Evolutionary conservation across 2,888 invertebrate species (phyloP), one percentile per base, ranked within the genome.

Genomic region (Anagyrus pseudococci): DNA sequence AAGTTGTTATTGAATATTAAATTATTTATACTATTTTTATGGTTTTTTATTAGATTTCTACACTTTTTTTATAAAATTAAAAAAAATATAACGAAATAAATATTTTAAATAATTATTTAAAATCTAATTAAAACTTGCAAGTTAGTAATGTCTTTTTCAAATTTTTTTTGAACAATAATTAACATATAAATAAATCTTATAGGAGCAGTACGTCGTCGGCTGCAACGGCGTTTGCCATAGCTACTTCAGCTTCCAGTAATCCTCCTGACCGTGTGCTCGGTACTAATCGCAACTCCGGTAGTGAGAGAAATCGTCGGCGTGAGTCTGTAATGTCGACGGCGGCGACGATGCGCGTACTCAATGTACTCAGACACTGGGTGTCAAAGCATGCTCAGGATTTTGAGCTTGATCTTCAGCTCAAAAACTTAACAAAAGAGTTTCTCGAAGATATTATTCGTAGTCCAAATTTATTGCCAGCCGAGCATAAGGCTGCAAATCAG

Each of bases 291-390:
- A 73, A 72, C 4, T 76, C 77, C 0, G 75, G 76, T 64, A 75
- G 81, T 49, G 84, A 88, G 37, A 85, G 87, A 37, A 83, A 83
- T 41, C 77, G 84, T 52, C 83, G 86, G 55, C 87, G 88, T 67
- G 92, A 92, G 73, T 90, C 89, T 8, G 90, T 93, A 46, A 92
- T 94, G 78, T 93, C 93, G 46, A 94, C 94, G 4, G 95, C 95
- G n/a, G 94, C 94, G 58, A 95, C 94, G 0, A 95, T 95, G 94
- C 82, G 96, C 65, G 95, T 95, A 0, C 84, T 96, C 0, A 94
- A 94, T 78, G 94, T 96, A 1, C 83, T 96, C 49, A 87, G 94
- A 66, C 95, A 95, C 78, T 96, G 96, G 96, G 90, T 93, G 33
- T 92, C 92, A 1, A 95, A 95, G 80, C 94, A 95, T 78, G 89